A percentile compares a stretch with the other conserved stretches of the same genome.
These are phyloP conservation scores for Gallinago solitaria DNA, from an alignment of 2,797 vertebrate genomes.

Conservation along the genomic window DNA sequence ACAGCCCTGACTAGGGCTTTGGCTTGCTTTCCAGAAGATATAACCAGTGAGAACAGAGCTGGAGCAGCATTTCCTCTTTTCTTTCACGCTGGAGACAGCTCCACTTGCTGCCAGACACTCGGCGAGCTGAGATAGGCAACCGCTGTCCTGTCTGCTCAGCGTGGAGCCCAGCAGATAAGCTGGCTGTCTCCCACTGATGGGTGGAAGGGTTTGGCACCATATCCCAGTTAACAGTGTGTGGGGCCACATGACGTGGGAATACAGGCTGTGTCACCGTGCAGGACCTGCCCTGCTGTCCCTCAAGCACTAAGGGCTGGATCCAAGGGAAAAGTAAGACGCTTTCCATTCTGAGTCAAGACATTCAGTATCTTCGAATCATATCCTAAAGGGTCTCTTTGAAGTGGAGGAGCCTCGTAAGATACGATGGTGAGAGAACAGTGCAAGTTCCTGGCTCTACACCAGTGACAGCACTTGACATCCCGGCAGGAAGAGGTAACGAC, in stretches of 20 bases:
- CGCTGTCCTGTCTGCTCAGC: background rate
- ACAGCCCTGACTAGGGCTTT: conserved; percentile 10
- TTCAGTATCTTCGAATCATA: background rate
- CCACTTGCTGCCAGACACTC: conserved; percentile 20
- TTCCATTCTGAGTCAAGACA: background rate
- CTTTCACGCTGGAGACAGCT: background rate
- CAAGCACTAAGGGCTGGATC: background rate
- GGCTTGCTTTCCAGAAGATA: background rate
- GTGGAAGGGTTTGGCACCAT: background rate
- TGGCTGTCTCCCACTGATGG: background rate
- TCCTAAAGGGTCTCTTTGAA: background rate
- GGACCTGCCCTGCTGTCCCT: background rate
- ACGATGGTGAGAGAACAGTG: accelerated
- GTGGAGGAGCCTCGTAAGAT: background rate
- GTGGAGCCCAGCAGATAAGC: background rate
- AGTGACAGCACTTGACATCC: background rate
- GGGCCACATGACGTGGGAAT: background rate
- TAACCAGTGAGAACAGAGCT: background rate
- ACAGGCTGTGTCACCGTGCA: background rate
- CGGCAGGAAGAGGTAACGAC: background rate
- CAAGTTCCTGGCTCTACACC: background rate
- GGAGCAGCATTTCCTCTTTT: background rate
- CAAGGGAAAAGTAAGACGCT: background rate
- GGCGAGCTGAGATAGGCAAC: background rate
- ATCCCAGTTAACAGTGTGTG: background rate